phyloP scores from a whole-genome alignment of 1,140 invertebrate species.

The Eupristina koningsbergeri region DNA sequence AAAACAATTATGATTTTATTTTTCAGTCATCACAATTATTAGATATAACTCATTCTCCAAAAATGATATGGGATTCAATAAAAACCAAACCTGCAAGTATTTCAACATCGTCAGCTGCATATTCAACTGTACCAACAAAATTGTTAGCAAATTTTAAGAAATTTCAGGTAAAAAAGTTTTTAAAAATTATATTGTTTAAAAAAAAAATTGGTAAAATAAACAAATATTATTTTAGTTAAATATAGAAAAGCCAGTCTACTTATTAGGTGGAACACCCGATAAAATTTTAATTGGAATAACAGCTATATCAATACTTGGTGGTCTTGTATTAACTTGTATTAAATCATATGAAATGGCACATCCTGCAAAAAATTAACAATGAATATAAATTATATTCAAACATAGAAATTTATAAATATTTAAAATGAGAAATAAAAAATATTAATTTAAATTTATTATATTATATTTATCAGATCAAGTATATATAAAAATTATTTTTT shows the following conservation, averaged over 20 bases:
- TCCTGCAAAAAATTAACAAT: too few species aligned
- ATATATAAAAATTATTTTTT: too few species aligned
- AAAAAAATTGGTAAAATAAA: background rate
- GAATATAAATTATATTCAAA: too few species aligned
- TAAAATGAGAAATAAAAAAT: too few species aligned
- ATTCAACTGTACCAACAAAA: slow-evolving; percentile 19
- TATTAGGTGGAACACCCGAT: slow-evolving; percentile 71
- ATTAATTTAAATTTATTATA: too few species aligned
- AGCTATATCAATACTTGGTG: slow-evolving; percentile 64
- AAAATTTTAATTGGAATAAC: slow-evolving; percentile 69
- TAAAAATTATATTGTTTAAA: background rate
- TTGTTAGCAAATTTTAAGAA: slow-evolving; percentile 10
- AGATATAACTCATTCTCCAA: slow-evolving; percentile 24
- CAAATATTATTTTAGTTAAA: slow-evolving; percentile 62
- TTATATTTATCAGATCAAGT: too few species aligned
- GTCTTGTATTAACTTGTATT: slow-evolving; percentile 33
- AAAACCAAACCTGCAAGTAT: slow-evolving; percentile 20
- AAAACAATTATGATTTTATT: too few species aligned
- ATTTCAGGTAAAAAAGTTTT: slow-evolving; percentile 28
- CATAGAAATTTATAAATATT: too few species aligned
- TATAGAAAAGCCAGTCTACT: slow-evolving; percentile 70
- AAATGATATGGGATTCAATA: slow-evolving; percentile 44
- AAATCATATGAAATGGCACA: too few species aligned
- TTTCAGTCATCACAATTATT: slow-evolving; percentile 27
- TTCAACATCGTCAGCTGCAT: background rate